These are phyloP conservation scores for Ptycholaimellus sp. DNA, from an alignment of 2,888 invertebrate species.

Conservation along the genomic window DNA sequence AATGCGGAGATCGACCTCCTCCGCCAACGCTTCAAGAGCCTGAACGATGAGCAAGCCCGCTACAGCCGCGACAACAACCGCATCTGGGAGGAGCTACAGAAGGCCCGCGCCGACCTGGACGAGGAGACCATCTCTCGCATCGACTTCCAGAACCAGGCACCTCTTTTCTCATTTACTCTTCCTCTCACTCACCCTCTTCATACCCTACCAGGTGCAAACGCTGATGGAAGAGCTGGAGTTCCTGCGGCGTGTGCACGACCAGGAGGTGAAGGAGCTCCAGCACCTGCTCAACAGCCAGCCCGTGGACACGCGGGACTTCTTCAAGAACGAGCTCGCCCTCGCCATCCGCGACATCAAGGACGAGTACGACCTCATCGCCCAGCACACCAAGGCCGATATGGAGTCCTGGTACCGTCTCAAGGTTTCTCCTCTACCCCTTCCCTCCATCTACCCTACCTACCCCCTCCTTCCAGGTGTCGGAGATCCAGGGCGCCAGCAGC, in stretches of 20 bases:
- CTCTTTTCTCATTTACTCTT: not conserved
- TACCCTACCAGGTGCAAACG: conserved; percentile 18
- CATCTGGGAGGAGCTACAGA: conserved; percentile 23
- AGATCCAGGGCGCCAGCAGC: conserved; percentile 23
- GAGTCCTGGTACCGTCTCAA: conserved; percentile 34
- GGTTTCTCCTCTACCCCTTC: conserved; percentile 18
- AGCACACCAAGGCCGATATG: conserved; percentile 29
- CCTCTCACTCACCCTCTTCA: too few relatives aligned
- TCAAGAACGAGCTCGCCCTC: conserved; percentile 34
- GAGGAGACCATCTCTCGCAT: conserved; percentile 28
- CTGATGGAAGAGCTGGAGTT: conserved; percentile 26
- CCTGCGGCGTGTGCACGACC: conserved; percentile 23
- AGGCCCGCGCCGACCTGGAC: conserved; percentile 25
- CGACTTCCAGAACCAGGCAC: conserved; percentile 23
- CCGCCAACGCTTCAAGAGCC: conserved; percentile 21
- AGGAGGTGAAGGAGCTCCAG: conserved; percentile 25
- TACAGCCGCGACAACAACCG: conserved; percentile 19
- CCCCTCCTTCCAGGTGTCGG: conserved; percentile 14
- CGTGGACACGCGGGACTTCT: conserved; percentile 26
- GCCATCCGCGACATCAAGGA: conserved; percentile 32
- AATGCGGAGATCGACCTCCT: conserved; percentile 24
- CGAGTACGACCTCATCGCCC: conserved; percentile 30
- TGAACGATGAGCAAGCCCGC: conserved; percentile 23
- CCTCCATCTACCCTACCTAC: not conserved
- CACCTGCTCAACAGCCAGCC: conserved; percentile 24